Evolutionary conservation across 2,113 vertebrate genomes (phyloP).

Genomic region (Gnathonemus echidnorhynchus): DNA sequence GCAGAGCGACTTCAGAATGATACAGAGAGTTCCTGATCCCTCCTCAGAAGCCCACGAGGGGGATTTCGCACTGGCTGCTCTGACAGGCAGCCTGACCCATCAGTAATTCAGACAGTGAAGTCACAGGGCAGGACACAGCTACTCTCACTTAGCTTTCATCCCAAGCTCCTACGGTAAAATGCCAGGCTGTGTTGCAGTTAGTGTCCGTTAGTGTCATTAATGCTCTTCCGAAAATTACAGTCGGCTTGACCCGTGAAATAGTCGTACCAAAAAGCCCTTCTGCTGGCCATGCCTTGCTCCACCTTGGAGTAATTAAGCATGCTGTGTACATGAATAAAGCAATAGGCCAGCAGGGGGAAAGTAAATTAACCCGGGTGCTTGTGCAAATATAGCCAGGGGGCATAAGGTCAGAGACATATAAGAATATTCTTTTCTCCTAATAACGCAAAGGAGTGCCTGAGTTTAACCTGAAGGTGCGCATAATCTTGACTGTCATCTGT

Average conservation of each 20-base stretch:
- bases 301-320: constrained; percentile 42
- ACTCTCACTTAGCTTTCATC: constrained; percentile 26
- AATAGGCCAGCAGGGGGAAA: neutral
- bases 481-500: neutral
- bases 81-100: neutral
- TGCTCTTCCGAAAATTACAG: constrained; percentile 38
- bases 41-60: neutral
- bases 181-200: constrained; percentile 42
- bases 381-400: neutral
- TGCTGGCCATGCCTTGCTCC: constrained; percentile 32
- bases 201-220: constrained; percentile 24
- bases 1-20: neutral
- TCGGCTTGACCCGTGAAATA: constrained; percentile 48
- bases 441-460: neutral
- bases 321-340: constrained; percentile 9
- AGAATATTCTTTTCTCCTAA: neutral
- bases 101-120: neutral
- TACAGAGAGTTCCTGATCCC: neutral
- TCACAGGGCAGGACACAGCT: constrained; percentile 20
- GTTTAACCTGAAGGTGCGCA: neutral
- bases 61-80: neutral
- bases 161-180: constrained; percentile 48
- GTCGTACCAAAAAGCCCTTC: constrained; percentile 29
- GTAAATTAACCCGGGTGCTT: neutral
- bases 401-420: neutral